phyloP scores from a whole-genome alignment of 2,797 vertebrate genomes.

The Clarias platycephalus region DNA sequence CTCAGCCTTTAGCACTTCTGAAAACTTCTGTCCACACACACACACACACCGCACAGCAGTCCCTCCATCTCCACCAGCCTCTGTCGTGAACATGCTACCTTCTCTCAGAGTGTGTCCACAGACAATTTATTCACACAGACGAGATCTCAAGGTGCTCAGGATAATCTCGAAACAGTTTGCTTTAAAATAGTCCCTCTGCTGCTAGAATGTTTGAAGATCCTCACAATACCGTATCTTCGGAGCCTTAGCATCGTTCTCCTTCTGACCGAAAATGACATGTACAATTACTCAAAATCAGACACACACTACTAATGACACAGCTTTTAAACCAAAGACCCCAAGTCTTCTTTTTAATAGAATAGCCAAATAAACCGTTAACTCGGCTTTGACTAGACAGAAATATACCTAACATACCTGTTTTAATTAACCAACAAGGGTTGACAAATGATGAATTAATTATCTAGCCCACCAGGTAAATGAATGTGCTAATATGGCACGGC shows the following conservation, averaged over 20 bases:
- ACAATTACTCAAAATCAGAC: slow-evolving; percentile 30
- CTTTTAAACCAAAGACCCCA: not conserved
- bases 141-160: slow-evolving; percentile 42
- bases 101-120: slow-evolving; percentile 60
- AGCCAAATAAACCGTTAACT: slow-evolving; percentile 74
- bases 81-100: slow-evolving; percentile 64
- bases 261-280: slow-evolving; percentile 5
- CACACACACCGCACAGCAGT: slow-evolving; percentile 40
- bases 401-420: not conserved
- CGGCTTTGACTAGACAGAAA: slow-evolving; percentile 71
- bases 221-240: slow-evolving; percentile 35
- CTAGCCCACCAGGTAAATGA: not conserved
- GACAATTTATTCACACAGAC: slow-evolving; percentile 60
- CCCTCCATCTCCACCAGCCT: slow-evolving; percentile 53
- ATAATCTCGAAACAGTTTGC: slow-evolving; percentile 43
- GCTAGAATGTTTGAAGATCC: slow-evolving; percentile 34
- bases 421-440: not conserved
- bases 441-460: not conserved
- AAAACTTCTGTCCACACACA: slow-evolving; percentile 63
- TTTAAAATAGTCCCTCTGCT: slow-evolving; percentile 36
- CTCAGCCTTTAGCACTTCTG: slow-evolving; percentile 75
- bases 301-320: not conserved
- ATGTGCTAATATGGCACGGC: not conserved
- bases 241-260: slow-evolving; percentile 27
- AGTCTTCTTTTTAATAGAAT: slow-evolving; percentile 69